Evolutionary conservation across 2,797 vertebrate species (phyloP).

Genomic region (Hipposideros larvatus): DNA sequence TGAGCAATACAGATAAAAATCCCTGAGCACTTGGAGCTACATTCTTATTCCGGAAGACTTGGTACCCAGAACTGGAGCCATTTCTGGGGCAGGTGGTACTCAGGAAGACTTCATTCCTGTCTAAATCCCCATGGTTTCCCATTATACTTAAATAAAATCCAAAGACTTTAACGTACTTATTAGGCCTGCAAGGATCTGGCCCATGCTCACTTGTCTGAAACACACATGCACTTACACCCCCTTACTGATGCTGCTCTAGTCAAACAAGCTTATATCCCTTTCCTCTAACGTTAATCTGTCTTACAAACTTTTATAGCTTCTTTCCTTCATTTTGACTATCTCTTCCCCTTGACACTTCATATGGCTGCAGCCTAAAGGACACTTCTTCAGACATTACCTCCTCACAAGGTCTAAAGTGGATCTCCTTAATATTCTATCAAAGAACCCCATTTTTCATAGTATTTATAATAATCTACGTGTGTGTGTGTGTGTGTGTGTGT

Average conservation of each 20-base stretch:
- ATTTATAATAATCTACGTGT: not conserved
- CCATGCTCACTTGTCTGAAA: not conserved
- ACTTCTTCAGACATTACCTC: conserved; percentile 2
- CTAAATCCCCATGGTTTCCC: conserved; percentile 21
- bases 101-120: conserved; percentile 32
- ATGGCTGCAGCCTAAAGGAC: not conserved
- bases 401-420: not conserved
- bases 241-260: not conserved
- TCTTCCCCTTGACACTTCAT: not conserved
- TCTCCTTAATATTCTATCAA: not conserved
- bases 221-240: not conserved
- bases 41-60: conserved; percentile 25
- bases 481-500: too few species aligned
- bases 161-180: not conserved
- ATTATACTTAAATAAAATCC: not conserved
- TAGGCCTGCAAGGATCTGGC: not conserved
- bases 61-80: not conserved
- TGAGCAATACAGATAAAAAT: conserved; percentile 23
- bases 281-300: not conserved
- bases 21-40: not conserved
- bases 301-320: not conserved
- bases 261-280: not conserved
- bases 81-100: not conserved
- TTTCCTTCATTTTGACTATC: not conserved
- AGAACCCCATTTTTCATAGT: not conserved